phyloP scores from a whole-genome alignment of 1,140 invertebrate species.

The Penaeus indicus region DNA sequence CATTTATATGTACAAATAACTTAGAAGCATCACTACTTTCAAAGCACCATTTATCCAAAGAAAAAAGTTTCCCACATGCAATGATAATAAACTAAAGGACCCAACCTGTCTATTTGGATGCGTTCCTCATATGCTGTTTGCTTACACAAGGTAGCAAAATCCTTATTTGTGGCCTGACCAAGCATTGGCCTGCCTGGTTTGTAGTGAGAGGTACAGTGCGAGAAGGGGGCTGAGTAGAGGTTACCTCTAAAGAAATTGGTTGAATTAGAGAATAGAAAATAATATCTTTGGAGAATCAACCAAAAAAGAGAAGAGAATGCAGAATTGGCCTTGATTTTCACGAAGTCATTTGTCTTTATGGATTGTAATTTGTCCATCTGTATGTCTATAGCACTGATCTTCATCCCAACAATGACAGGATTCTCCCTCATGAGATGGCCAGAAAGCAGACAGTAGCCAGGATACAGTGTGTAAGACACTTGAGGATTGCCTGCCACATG shows the following conservation, averaged over 20 bases:
- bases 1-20: too few species aligned
- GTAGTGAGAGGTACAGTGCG: constrained; percentile 16
- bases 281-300: background rate
- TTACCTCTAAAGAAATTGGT: constrained; percentile 23
- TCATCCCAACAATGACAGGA: too few species aligned
- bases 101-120: background rate
- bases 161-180: constrained; percentile 19
- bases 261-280: constrained; percentile 4
- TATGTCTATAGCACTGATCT: too few species aligned
- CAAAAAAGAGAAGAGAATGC: background rate
- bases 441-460: too few species aligned
- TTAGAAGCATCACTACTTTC: too few species aligned
- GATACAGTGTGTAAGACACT: too few species aligned
- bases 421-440: too few species aligned
- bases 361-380: too few species aligned
- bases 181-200: constrained; percentile 13
- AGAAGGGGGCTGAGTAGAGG: constrained; percentile 12
- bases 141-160: constrained; percentile 6
- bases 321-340: too few species aligned
- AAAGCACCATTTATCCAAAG: too few species aligned
- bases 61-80: constrained; percentile 6
- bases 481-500: too few species aligned
- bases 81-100: background rate
- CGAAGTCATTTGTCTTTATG: too few species aligned
- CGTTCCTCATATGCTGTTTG: constrained; percentile 17